Percentiles rank a stretch among this genome's conserved stretches.
Conservation (phyloP, 2,888 invertebrate species). For the Patella caerulea region DNA sequence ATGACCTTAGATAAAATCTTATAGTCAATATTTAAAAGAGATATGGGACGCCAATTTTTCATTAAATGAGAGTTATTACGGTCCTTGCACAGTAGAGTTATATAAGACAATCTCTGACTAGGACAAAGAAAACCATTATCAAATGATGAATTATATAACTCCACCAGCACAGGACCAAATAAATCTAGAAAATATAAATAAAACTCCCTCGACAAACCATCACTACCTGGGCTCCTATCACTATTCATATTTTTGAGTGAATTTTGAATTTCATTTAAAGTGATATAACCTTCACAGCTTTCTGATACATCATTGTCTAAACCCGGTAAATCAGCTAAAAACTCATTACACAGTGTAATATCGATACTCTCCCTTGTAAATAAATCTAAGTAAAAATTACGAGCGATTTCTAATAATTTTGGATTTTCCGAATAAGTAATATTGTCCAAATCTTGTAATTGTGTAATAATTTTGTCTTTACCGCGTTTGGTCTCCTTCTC, state of each 20-base stretch:
- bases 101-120: slow-evolving; percentile 24
- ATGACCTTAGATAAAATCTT: no score
- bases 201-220: slow-evolving; percentile 42
- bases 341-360: slow-evolving; percentile 4
- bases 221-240: slow-evolving; percentile 39
- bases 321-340: slow-evolving; percentile 17
- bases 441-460: slow-evolving; percentile 11
- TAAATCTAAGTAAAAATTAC: slow-evolving; percentile 18
- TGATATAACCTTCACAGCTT: slow-evolving; percentile 15
- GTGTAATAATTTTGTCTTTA: slow-evolving; percentile 17
- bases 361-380: slow-evolving; percentile 21
- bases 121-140: slow-evolving; percentile 24
- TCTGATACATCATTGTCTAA: neutral
- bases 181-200: slow-evolving; percentile 31
- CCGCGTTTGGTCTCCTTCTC: slow-evolving; percentile 14
- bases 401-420: slow-evolving; percentile 13
- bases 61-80: no score
- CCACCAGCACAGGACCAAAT: slow-evolving; percentile 26
- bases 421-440: neutral
- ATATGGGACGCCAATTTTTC: no score
- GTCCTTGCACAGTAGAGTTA: no score
- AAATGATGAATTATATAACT: slow-evolving; percentile 26
- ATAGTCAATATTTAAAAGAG: no score
- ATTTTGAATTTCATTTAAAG: slow-evolving; percentile 13
- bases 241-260: slow-evolving; percentile 30